Percentiles rank a stretch among this genome's conserved stretches.
Evolutionary conservation across 2,797 vertebrate species (phyloP).

Genomic region (Novumbra hubbsi): DNA sequence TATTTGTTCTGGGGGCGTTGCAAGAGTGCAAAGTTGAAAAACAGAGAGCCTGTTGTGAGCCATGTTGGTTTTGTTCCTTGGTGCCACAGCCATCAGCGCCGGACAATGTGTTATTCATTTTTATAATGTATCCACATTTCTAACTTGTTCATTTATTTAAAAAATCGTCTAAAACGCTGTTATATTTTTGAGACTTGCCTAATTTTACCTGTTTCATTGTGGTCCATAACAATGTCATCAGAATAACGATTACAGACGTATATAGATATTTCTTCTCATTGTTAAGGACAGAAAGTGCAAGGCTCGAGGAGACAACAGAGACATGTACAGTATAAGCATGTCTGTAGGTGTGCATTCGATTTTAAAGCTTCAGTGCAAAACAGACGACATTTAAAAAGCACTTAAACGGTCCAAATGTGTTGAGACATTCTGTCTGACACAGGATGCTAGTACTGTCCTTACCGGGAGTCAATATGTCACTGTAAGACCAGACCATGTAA

Average conservation of each 20-base stretch:
- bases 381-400: conserved; percentile 53
- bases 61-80: neutral
- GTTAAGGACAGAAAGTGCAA: conserved; percentile 58
- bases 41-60: neutral
- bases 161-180: no score
- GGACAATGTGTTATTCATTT: neutral
- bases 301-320: conserved; percentile 16
- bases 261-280: conserved; percentile 37
- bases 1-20: neutral
- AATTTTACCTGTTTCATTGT: conserved; percentile 26
- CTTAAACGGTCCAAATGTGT: conserved; percentile 42
- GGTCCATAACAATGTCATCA: conserved; percentile 40
- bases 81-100: neutral
- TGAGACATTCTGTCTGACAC: conserved; percentile 35
- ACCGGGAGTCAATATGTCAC: conserved; percentile 42
- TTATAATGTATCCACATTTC: neutral
- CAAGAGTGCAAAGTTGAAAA: neutral
- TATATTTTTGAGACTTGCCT: conserved; percentile 10
- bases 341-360: conserved; percentile 23
- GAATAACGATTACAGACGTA: conserved; percentile 25
- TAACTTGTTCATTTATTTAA: no score
- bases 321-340: conserved; percentile 39
- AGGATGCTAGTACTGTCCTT: conserved; percentile 28
- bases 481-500: conserved; percentile 55
- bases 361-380: conserved; percentile 68